These are phyloP conservation scores for Protula sp. DNA, from an alignment of 2,888 invertebrate species.

Conservation along the genomic window DNA sequence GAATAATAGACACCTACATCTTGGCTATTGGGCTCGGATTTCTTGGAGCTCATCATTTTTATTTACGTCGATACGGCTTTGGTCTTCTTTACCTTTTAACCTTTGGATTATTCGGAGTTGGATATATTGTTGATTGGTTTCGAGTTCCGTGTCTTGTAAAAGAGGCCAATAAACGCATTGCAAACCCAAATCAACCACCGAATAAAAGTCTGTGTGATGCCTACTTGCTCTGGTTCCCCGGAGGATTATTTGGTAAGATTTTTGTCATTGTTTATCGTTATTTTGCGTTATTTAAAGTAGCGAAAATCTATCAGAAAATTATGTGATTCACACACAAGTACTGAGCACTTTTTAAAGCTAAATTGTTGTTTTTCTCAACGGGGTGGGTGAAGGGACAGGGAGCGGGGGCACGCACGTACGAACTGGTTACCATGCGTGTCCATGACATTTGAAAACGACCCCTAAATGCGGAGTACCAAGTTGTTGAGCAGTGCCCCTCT, in stretches of 20 bases:
- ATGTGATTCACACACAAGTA: no score
- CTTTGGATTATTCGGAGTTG: conserved; percentile 8
- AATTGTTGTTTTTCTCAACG: no score
- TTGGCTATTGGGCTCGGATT: conserved; percentile 7
- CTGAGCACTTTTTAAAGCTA: no score
- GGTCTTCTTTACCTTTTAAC: conserved; percentile 14
- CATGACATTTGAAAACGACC: no score
- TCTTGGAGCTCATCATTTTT: conserved; percentile 19
- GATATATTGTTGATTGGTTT: conserved; percentile 13
- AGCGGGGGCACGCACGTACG: no score
- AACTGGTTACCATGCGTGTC: no score
- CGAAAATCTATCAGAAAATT: no score
- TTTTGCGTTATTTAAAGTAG: no score
- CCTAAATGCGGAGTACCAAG: no score
- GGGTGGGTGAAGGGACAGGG: no score
- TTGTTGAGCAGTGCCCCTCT: no score
- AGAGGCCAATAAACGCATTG: neutral
- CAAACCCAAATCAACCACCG: neutral
- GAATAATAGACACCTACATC: conserved; percentile 8
- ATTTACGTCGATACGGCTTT: conserved; percentile 8
- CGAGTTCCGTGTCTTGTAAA: conserved; percentile 10
- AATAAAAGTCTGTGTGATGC: conserved; percentile 7
- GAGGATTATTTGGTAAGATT: conserved; percentile 11
- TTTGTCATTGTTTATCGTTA: neutral
- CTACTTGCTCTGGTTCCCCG: conserved; percentile 13